These are phyloP conservation scores for Ia io DNA, from an alignment of 2,113 vertebrate genomes.

Conservation along the genomic window DNA sequence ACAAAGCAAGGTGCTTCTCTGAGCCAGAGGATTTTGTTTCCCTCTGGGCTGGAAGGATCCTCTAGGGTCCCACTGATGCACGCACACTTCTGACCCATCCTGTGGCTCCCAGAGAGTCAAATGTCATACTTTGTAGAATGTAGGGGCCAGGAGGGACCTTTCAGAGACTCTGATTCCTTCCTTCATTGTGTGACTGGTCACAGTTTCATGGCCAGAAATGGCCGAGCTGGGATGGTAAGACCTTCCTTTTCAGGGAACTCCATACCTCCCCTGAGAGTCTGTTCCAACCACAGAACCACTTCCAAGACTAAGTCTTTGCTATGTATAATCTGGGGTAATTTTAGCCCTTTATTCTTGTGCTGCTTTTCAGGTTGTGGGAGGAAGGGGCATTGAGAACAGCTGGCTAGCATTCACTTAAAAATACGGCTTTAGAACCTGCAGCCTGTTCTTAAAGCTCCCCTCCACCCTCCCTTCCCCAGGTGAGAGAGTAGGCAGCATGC, in stretches of 20 bases:
- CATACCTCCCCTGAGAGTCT: neutral
- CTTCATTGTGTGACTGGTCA: neutral
- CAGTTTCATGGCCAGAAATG: neutral
- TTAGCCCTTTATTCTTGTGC: neutral
- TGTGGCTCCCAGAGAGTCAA: neutral
- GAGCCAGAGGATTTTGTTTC: neutral
- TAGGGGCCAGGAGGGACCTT: neutral
- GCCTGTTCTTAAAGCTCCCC: conserved; percentile 44
- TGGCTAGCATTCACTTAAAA: conserved; percentile 50
- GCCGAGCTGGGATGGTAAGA: neutral
- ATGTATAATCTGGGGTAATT: neutral
- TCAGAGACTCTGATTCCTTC: neutral
- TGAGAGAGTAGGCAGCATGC: conserved; percentile 36
- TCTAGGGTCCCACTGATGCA: neutral
- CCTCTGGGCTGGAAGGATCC: neutral
- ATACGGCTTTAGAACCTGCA: conserved; percentile 22
- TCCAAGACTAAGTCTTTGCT: neutral
- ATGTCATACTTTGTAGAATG: neutral
- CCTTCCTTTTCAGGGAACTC: neutral
- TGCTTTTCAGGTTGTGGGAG: conserved; percentile 25
- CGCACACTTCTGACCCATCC: neutral
- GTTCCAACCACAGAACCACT: neutral
- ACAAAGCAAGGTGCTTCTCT: neutral
- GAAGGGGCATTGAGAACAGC: conserved; percentile 34
- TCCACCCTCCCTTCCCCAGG: conserved; percentile 14